Evolutionary conservation across 2,797 vertebrate genomes (phyloP), one percentile per base, ranked within the genome.

Genomic region (Champsocephalus esox): DNA sequence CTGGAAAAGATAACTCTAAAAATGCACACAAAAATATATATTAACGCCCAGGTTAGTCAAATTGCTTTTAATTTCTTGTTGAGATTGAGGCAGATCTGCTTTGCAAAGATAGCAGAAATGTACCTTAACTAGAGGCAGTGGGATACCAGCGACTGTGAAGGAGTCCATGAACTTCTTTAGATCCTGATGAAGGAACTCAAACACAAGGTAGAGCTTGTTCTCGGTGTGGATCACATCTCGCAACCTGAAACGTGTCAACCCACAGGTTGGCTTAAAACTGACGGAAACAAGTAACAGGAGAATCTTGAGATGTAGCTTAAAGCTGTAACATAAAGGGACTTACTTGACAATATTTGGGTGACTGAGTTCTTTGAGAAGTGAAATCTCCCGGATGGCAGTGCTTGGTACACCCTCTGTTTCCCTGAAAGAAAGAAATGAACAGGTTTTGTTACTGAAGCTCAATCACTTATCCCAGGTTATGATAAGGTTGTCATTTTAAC

Each of bases 141-240:
- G 95, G 68, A 99, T 96, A 24, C 97, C 97, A 9, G 92, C 91
- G 58, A 98, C 92, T 2, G 96, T 92, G 12, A 96, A 95, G 0
- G 96, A 96, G 90, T 99, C 98, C 97, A 99, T 99, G 88, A 98
- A 99, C 91, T 98, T 99, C 90, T 99, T 99, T 2, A 99, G 95
- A 91, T 99, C 97, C 87, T 98, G 97, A 85, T 99, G 96, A 67
- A 99, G 96, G 88, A 99, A 99, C 89, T 99, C 98, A 87, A 99
- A 99, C n/a, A 99, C 98, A 76, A 99, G 93, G 90, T 99, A 99
- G n/a, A 99, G 96, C 82, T 99, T 99, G 93, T 98, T 99, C 89
- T 99, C 98, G 0, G 97, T 99, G 92, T 99, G 98, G 90, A 99
- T 98, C 71, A 99, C 98, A 66, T 99, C 98, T n/a, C 95, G 94